Evolutionary conservation across 2,888 invertebrate genomes (phyloP).

Genomic region (Cataglyphis livida): DNA sequence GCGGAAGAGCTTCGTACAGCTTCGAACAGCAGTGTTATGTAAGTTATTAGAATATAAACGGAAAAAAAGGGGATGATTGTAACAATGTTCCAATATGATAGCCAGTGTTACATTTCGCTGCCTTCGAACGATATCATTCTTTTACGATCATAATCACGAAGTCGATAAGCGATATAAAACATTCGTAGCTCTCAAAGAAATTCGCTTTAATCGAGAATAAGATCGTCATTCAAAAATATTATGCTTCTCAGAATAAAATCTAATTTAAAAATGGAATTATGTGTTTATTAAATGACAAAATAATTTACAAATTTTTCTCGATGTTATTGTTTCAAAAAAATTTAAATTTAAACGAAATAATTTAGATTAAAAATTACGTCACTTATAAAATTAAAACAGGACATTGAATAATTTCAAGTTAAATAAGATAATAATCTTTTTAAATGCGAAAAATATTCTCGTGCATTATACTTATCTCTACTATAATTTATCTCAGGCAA

Average conservation of each 20-base stretch:
- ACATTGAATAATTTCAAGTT: not conserved
- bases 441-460: not conserved
- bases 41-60: constrained; percentile 57
- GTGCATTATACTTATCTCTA: not conserved
- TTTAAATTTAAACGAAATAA: not conserved
- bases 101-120: constrained; percentile 12
- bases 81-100: constrained; percentile 29
- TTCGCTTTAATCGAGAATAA: not conserved
- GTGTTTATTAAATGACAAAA: not conserved
- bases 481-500: not conserved
- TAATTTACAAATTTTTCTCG: not conserved
- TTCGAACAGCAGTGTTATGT: constrained; percentile 19
- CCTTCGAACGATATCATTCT: constrained; percentile 2
- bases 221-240: not conserved
- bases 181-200: not conserved
- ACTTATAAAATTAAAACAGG: not conserved
- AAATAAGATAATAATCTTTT: constrained; percentile 3
- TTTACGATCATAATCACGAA: not conserved
- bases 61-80: constrained; percentile 28
- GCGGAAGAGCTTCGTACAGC: constrained; percentile 22
- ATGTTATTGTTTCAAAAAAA: not conserved
- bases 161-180: constrained; percentile 3
- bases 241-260: not conserved
- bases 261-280: not conserved
- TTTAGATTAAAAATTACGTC: not conserved